A percentile compares a stretch with the other conserved stretches of the same genome.
Conservation (phyloP, 2,113 vertebrate genomes). For the Catharus minimus region DNA sequence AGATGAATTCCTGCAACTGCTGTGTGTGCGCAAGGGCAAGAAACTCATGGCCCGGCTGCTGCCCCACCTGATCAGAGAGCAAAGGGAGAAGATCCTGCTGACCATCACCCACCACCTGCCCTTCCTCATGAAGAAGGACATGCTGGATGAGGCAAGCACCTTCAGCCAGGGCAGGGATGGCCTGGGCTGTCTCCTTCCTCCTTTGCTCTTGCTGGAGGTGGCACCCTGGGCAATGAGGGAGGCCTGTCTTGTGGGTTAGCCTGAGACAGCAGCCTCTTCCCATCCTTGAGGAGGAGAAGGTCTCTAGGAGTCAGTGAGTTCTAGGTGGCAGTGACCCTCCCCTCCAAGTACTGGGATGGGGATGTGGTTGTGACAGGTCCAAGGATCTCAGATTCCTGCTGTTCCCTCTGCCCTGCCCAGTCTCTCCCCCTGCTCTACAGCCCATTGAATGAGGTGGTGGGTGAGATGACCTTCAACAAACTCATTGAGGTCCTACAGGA, state of each 20-base stretch:
- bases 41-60: conserved; percentile 82
- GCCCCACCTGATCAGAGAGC: conserved; percentile 78
- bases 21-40: conserved; percentile 90
- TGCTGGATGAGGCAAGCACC: conserved; percentile 80
- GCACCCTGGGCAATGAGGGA: neutral
- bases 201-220: neutral
- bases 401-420: conserved; percentile 61
- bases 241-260: neutral
- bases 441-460: conserved; percentile 79
- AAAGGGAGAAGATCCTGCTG: conserved; percentile 73
- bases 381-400: neutral
- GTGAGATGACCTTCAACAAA: conserved; percentile 82
- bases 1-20: conserved; percentile 86
- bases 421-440: conserved; percentile 86
- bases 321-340: neutral
- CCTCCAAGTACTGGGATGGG: neutral
- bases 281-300: neutral
- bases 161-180: neutral
- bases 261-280: neutral
- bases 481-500: conserved; percentile 83
- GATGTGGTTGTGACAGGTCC: rapidly evolving
- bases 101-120: conserved; percentile 81
- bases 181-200: neutral
- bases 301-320: neutral
- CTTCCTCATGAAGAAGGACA: conserved; percentile 83